Conservation (phyloP, 2,888 invertebrate species). For the Morpho achilles region DNA sequence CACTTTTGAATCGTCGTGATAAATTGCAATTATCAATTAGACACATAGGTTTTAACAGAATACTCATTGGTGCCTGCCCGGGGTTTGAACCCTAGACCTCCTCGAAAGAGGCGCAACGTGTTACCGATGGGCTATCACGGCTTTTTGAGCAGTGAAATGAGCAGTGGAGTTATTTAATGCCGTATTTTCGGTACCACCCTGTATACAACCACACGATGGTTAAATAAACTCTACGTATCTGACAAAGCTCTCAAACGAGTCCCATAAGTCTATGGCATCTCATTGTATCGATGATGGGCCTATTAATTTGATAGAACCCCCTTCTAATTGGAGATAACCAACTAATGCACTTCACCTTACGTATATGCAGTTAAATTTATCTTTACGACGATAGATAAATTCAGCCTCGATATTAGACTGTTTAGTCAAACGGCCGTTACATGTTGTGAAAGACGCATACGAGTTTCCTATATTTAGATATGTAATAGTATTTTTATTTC, state of each 20-base stretch:
- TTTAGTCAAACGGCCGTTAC: slow-evolving; percentile 13
- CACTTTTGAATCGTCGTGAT: too few relatives aligned
- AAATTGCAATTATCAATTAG: too few relatives aligned
- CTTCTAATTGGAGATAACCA: slow-evolving; percentile 41
- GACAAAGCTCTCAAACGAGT: background rate
- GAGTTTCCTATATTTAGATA: slow-evolving; percentile 10
- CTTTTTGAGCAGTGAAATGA: too few relatives aligned
- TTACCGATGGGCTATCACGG: too few relatives aligned
- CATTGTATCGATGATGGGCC: slow-evolving; percentile 35
- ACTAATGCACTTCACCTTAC: slow-evolving; percentile 28
- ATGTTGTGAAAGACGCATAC: slow-evolving; percentile 9
- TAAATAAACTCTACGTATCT: background rate
- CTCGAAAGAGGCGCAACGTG: too few relatives aligned
- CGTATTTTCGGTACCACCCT: too few relatives aligned
- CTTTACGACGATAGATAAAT: slow-evolving; percentile 40
- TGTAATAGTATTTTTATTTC: background rate
- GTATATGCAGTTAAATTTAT: slow-evolving; percentile 36
- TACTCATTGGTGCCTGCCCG: too few relatives aligned
- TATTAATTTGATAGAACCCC: slow-evolving; percentile 42
- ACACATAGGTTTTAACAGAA: too few relatives aligned
- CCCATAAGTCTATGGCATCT: slow-evolving; percentile 22
- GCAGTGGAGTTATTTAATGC: too few relatives aligned
- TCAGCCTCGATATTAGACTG: slow-evolving; percentile 32
- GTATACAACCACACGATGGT: too few relatives aligned
- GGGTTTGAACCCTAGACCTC: too few relatives aligned